Percentiles rank a stretch among this genome's conserved stretches.
phyloP scores from a whole-genome alignment of 2,797 vertebrate species.

The Brachyrhaphis roseni region DNA sequence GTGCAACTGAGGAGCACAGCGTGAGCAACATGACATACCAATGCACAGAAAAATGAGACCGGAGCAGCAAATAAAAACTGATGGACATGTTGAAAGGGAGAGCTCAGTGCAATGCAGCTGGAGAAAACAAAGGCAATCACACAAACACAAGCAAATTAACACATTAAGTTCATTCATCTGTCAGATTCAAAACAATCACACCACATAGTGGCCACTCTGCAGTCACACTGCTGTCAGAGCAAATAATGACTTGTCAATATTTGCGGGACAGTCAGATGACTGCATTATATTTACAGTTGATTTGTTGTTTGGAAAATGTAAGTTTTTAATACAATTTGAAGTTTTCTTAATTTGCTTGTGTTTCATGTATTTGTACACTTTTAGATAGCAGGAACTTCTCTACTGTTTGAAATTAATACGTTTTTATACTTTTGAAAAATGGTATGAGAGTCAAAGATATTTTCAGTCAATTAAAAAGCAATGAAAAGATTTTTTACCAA shows the following conservation, averaged over 20 bases:
- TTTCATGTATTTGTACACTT: not conserved
- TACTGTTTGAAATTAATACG: not conserved
- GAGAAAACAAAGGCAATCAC: not conserved
- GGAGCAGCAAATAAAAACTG: conserved; percentile 16
- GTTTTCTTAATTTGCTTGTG: not conserved
- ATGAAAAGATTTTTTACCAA: not conserved
- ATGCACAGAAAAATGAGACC: conserved; percentile 34
- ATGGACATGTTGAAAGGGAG: not conserved
- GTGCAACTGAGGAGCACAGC: conserved; percentile 65
- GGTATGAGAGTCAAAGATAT: not conserved
- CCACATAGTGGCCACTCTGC: not conserved
- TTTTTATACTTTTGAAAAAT: too few relatives aligned
- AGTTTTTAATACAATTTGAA: not conserved
- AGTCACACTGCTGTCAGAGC: not conserved
- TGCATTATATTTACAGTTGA: not conserved
- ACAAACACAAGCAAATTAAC: not conserved
- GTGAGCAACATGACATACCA: conserved; percentile 55
- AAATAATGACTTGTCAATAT: not conserved
- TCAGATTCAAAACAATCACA: not conserved
- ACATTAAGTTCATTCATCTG: not conserved
- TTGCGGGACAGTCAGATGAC: not conserved
- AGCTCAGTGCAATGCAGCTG: conserved; percentile 1
- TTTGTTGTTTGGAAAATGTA: not conserved
- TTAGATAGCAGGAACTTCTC: not conserved
- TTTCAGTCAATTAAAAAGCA: not conserved